Base-by-base conservation (phyloP, 2,888 invertebrate species). In the Pristionchus exspectatus region DNA sequence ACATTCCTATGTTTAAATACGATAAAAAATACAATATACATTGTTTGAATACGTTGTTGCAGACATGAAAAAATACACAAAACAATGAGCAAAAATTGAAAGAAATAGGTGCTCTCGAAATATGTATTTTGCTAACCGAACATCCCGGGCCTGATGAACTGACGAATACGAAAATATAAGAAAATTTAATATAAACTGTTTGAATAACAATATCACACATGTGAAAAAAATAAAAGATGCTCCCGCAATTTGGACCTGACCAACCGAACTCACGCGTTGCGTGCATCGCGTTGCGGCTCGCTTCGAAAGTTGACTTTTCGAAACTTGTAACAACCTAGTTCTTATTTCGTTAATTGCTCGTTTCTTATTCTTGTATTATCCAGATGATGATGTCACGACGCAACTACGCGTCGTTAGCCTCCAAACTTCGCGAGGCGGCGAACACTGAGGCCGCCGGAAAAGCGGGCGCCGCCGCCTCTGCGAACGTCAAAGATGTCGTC, bases 1-100 rank as follows among this genome's bases (percentile, higher is more conserved):
- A 84, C 84, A 84, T 84, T 84, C 56, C n/a, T 84, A 84, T 84
- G 59, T 84, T 84, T 59, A 84, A 30, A 84, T 84, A 56, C 54
- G 33, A 54, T 21, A 50, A 56, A 56, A 84, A 84, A 84, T 84
- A 27, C 27, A 27, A 30, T 30, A 50, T 50, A 50, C 9, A 50
- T 50, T 50, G 44, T 50, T 50, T 50, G 44, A 50, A 50, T 50
- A 9, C 10, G 12, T 50, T 50, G 44, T 50, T 50, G 0, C 44
- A 50, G 9, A 50, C 44, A 9, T 10, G 9, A 50, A 50, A 50
- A 50, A 50, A 50, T 7, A 9, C 44, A 50, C 3, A 50, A 9
- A 9, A 9, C 44, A 50, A 50, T n/a, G 12, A 50, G 9, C 3
- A 50, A 50, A 50, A 50, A 50, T 50, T 9, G 44, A 50, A 50